Base-by-base conservation (phyloP, 2,797 vertebrate genomes). In the Myotis vivesi region DNA sequence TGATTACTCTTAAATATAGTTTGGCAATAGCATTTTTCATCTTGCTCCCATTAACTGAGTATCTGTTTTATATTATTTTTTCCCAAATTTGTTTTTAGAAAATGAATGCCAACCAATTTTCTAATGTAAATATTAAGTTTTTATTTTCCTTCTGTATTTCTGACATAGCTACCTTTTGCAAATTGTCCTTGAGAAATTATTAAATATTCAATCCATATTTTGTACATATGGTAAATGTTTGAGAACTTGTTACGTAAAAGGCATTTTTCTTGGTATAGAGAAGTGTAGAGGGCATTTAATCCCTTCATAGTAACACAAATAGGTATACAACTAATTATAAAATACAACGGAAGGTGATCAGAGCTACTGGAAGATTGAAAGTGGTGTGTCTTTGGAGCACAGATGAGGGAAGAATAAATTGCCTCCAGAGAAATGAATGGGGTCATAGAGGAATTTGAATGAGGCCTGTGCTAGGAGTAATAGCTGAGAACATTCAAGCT, bases 1-100 rank as follows among this genome's bases (percentile, higher is more conserved):
- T 97, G 96, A 97, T 97, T 97, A 91, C 87, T 96, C 92, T 94
- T 82, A 96, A 97, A 79, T 82, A 95, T 44, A 86, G 86, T 77
- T 97, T 97, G 97, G 97, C 96, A 95, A 82, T 62, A 87, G 73
- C 41, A 41, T 77, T 97, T 95, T 85, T 92, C 97, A 97, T 93
- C 95, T 97, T 96, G 83, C 76, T 96, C 41, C 88, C 91, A 96
- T 97, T 96, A 95, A 76, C 90, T 51, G 80, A 83, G 33, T 94
- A 92, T 97, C 96, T 97, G 97, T 83, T 97, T 97, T 89, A 72
- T 64, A 96, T 97, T 97, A 97, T 68, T 87, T 90, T 87, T 87
- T 76, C 73, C 81, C 53, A 97, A 91, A 94, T 95, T 96, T 96
- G 72, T 94, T 96, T 94, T 94, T 64, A 95, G 87, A 96, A 89